Percentiles rank a stretch among this genome's conserved stretches.
These are phyloP conservation scores for Telmatherina bonti DNA, from an alignment of 2,797 vertebrate genomes.

Conservation along the genomic window DNA sequence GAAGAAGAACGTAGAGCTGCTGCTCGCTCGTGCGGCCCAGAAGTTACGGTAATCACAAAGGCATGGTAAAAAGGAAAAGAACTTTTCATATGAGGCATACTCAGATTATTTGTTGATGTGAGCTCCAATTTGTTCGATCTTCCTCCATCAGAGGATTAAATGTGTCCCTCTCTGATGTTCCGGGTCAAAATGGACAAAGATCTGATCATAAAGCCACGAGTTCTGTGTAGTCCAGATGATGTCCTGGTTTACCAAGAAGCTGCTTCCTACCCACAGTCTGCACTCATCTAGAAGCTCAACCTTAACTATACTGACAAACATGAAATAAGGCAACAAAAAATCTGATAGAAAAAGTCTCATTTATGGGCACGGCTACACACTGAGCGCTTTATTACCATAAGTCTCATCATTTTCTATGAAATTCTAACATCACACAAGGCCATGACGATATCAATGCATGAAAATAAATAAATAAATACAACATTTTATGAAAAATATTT, in stretches of 20 bases:
- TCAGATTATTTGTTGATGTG: not conserved
- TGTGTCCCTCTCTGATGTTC: too few relatives aligned
- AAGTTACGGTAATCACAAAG: too few relatives aligned
- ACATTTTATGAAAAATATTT: too few relatives aligned
- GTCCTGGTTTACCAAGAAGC: not conserved
- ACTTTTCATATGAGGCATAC: not conserved
- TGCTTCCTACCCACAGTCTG: not conserved
- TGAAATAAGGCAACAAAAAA: not conserved
- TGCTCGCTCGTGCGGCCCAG: too few relatives aligned
- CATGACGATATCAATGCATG: constrained; percentile 1
- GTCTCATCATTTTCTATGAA: not conserved
- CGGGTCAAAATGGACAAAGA: not conserved
- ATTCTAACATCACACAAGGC: constrained; percentile 6
- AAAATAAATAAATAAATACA: constrained; percentile 27
- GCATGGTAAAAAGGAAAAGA: not conserved
- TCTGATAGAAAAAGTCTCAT: not conserved
- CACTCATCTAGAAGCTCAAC: not conserved
- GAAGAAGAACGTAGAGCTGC: too few relatives aligned
- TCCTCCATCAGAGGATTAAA: not conserved
- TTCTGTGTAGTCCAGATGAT: not conserved
- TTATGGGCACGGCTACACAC: not conserved
- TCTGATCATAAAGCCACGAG: not conserved
- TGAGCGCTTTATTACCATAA: too few relatives aligned
- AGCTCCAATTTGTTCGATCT: not conserved
- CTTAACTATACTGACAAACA: not conserved